Evolutionary conservation across 2,797 vertebrate species (phyloP).

Genomic region (Streptopelia turtur): DNA sequence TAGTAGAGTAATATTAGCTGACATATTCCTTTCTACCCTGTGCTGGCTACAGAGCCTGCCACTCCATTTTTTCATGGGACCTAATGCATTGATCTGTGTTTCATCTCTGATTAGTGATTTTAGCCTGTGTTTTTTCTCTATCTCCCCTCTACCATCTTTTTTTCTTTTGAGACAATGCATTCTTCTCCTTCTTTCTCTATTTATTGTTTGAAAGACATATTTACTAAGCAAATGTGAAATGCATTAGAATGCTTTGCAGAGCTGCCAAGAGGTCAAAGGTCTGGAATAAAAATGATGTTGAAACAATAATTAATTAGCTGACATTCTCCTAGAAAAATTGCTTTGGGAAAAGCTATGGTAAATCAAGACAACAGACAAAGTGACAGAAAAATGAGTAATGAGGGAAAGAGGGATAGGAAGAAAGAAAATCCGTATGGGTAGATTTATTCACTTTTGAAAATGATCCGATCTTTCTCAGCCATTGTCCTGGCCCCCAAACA

Average conservation of each 20-base stretch:
- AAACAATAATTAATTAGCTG: slow-evolving; percentile 76
- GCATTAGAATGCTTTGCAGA: slow-evolving; percentile 47
- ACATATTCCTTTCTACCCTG: neutral
- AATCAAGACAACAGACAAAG: slow-evolving; percentile 43
- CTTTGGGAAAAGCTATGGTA: slow-evolving; percentile 60
- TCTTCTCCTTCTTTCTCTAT: slow-evolving; percentile 30
- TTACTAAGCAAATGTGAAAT: slow-evolving; percentile 58
- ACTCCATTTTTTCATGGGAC: neutral
- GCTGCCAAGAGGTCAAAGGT: slow-evolving; percentile 66
- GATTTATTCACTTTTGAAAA: slow-evolving; percentile 56
- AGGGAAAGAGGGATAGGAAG: slow-evolving; percentile 22
- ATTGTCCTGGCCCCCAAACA: slow-evolving; percentile 46
- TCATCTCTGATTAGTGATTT: neutral
- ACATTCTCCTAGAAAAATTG: slow-evolving; percentile 63
- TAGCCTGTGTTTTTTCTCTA: neutral
- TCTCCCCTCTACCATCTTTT: neutral
- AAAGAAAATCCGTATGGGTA: slow-evolving; percentile 3
- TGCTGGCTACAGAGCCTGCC: neutral
- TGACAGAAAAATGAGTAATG: slow-evolving; percentile 59
- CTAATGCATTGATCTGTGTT: neutral
- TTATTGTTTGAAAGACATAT: slow-evolving; percentile 56
- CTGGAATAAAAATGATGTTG: slow-evolving; percentile 60
- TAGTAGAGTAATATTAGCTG: neutral
- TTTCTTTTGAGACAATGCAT: neutral
- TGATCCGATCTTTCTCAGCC: slow-evolving; percentile 39